Evolutionary conservation across 1,140 invertebrate genomes (phyloP), one percentile per base, ranked within the genome.

Genomic region (Sminthurinus signatus): DNA sequence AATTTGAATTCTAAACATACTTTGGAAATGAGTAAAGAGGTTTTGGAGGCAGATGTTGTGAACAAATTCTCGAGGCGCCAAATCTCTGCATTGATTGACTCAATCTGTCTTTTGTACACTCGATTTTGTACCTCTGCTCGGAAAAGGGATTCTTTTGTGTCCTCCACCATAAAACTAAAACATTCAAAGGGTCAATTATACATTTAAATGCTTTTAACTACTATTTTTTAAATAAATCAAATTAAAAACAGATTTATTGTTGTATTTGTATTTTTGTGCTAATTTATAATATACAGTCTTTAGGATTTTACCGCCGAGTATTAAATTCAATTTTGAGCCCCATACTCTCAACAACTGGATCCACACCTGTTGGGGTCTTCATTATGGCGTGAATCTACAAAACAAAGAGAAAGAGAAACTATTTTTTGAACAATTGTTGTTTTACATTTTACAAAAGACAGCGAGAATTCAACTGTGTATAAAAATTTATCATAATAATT

Each of bases 121-220:
- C 86, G 84, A 75, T 96, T 94, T 76, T 93, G 91, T 48, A 93
- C 88, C 77, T 94, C 89, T 2, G 91, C 88, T 54, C 91, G 81
- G 76, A 89, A 91, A 69, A 88, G 84, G 23, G 89, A 73, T 73
- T 96, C 91, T 70, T 86, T 75, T 42, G 75, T 73, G 57, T 83
- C 81, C 70, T 83, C 81, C 19, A 80, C 76, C 55, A 81, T 74
- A 71, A 84, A 82, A 48, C 81, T 78, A 43, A 63, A 15, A 57
- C 56, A 56, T 36, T 44, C 31, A 44, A 56, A 62, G 25, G 36
- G n/a, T 61, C 51, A 46, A 50, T 61, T 61, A 28, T 50, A 21
- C 14, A 29, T 54, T 60, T 39, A 32, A 48, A 23, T 57, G 21
- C 29, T 29, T 48, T 48, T 48, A n/a, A 17, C 44, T 4, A 48